Percentiles rank a stretch among this genome's conserved stretches.
These are phyloP conservation scores for Trachythela sp. DNA, from an alignment of 64 coral and sea anemone genomes.

Conservation along the genomic window DNA sequence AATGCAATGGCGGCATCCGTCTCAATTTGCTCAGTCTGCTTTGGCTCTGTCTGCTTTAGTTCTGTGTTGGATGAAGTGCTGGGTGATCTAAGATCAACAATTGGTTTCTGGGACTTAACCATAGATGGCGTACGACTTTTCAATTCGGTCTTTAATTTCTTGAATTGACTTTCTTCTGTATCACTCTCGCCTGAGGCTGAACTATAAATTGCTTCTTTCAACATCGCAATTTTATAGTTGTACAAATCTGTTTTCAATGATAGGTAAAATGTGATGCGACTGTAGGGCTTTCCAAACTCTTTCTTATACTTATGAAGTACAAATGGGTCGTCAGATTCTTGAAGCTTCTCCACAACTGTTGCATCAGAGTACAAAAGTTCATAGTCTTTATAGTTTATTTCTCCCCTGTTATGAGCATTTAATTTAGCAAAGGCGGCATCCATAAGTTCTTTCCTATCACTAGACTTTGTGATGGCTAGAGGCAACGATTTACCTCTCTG, in stretches of 20 bases:
- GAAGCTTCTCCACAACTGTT: background rate
- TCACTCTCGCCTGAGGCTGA: background rate
- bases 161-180: background rate
- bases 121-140: background rate
- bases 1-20: constrained; percentile 16
- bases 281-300: constrained; percentile 10
- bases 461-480: background rate
- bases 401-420: background rate
- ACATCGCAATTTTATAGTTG: background rate
- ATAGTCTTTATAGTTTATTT: background rate
- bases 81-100: background rate
- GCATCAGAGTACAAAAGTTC: constrained; percentile 13
- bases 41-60: background rate
- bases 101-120: background rate
- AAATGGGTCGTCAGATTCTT: background rate
- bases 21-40: background rate
- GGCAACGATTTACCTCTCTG: constrained; percentile 5
- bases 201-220: background rate
- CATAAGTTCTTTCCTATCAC: background rate
- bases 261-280: background rate
- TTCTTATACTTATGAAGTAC: constrained; percentile 4
- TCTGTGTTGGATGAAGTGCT: background rate
- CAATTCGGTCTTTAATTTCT: background rate
- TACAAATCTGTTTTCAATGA: constrained; percentile 3
- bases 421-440: background rate